Conservation (phyloP, 2,113 vertebrate genomes). For the Hippocampus mohnikei region DNA sequence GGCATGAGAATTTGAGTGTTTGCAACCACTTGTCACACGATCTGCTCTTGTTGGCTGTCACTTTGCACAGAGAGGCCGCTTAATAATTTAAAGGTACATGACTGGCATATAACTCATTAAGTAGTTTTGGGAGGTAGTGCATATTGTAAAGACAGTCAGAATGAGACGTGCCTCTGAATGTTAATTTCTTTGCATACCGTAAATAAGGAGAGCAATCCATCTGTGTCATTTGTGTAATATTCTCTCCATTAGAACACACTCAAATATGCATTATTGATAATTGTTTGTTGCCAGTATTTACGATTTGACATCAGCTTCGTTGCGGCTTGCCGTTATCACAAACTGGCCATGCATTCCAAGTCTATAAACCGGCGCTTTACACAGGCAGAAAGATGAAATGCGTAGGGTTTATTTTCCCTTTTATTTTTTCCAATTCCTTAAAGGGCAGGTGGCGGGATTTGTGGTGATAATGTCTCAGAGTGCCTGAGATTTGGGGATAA, state of each 20-base stretch:
- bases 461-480: conserved; percentile 69
- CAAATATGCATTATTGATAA: neutral
- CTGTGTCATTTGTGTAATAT: neutral
- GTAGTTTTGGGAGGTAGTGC: conserved; percentile 14
- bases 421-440: conserved; percentile 43
- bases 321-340: conserved; percentile 22
- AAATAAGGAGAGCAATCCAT: neutral
- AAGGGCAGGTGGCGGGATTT: conserved; percentile 71
- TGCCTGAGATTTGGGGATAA: conserved; percentile 69
- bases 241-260: neutral
- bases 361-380: conserved; percentile 32
- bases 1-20: conserved; percentile 6
- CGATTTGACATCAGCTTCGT: conserved; percentile 27
- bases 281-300: conserved; percentile 15
- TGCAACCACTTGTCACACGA: conserved; percentile 14
- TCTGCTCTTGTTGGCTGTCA: conserved; percentile 17
- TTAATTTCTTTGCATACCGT: neutral
- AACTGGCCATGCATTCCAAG: conserved; percentile 15
- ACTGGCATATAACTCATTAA: conserved; percentile 5
- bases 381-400: conserved; percentile 15
- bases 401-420: conserved; percentile 24
- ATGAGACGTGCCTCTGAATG: no score
- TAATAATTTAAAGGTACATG: conserved; percentile 25
- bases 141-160: conserved; percentile 20
- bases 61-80: conserved; percentile 19